Evolutionary conservation across 2,797 vertebrate genomes (phyloP), one percentile per base, ranked within the genome.

Genomic region (Molossus alvarezi): DNA sequence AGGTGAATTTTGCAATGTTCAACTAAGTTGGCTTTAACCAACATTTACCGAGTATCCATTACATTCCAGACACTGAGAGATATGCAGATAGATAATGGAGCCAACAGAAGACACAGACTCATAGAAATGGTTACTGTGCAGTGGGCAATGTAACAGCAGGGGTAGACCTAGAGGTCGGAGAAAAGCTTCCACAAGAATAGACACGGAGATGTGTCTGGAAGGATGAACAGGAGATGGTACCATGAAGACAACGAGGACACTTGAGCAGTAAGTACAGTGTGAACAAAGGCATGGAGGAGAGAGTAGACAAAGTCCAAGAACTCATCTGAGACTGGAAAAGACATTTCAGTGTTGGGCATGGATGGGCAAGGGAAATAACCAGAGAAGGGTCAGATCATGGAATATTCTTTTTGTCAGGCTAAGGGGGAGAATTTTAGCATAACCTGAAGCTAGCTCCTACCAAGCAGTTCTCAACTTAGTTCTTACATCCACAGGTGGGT

Each of bases 221-320:
- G 55, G 9, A 69, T 82, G 6, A 80, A 33, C 33, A 33, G 2
- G 17, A 80, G 9, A 51, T 5, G 13, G 7, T 12, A 14, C 2
- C 11, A 1, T n/a, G 21, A 48, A 58, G 9, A 81, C 1, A 37
- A 1, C 1, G 29, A 82, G 21, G 21, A n/a, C 9, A 53, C 41
- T 51, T 71, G 29, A 37, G 9, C 2, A 57, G 33, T 65, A 45
- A 1, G 2, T 23, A 13, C 0, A 2, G 0, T 27, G 9, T 33
- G 9, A 71, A 73, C 27, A 53, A 58, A 62, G 18, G 14, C 17
- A 48, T 8, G 5, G 11, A 41, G 5, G 18, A 67, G 17, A 84
- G 17, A 62, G 29, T 51, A 4, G 18, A 48, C 1, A 75, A 33
- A 91, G 8, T 55, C 65, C 2, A 53, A 10, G 45, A 86, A 1